These are phyloP conservation scores for Plebejus argus DNA, from an alignment of 2,888 invertebrate species.

Conservation along the genomic window DNA sequence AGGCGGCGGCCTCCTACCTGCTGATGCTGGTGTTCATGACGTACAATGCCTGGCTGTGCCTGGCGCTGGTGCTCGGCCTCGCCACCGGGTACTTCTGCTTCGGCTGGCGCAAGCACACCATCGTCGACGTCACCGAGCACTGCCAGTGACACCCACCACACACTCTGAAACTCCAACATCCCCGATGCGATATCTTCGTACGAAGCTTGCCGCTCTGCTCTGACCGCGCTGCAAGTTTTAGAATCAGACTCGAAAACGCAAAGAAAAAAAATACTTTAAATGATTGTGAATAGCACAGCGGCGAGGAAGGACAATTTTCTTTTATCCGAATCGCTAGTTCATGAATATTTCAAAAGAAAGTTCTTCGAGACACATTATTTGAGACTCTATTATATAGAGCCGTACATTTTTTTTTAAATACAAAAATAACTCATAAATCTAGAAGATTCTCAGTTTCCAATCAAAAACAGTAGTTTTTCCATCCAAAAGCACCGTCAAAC, in stretches of 20 bases:
- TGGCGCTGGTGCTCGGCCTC: constrained; percentile 93
- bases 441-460: background rate
- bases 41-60: constrained; percentile 96
- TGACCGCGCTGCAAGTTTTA: background rate
- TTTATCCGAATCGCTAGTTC: background rate
- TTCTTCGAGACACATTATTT: background rate
- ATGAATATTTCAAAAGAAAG: background rate
- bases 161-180: background rate
- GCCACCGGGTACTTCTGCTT: constrained; percentile 96
- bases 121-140: constrained; percentile 95
- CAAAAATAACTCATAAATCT: background rate
- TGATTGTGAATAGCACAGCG: background rate
- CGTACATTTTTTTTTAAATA: background rate
- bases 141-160: constrained; percentile 84
- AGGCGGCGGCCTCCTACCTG: constrained; percentile 93
- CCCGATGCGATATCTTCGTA: background rate
- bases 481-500: background rate
- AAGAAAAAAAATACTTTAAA: background rate
- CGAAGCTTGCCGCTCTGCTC: too few species aligned
- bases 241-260: background rate
- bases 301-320: background rate
- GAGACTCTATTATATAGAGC: background rate
- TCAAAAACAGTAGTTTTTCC: background rate
- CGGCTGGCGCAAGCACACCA: constrained; percentile 95
- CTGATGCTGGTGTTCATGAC: constrained; percentile 99